phyloP scores from a whole-genome alignment of 2,888 invertebrate species.

The Clistopyga incitator region DNA sequence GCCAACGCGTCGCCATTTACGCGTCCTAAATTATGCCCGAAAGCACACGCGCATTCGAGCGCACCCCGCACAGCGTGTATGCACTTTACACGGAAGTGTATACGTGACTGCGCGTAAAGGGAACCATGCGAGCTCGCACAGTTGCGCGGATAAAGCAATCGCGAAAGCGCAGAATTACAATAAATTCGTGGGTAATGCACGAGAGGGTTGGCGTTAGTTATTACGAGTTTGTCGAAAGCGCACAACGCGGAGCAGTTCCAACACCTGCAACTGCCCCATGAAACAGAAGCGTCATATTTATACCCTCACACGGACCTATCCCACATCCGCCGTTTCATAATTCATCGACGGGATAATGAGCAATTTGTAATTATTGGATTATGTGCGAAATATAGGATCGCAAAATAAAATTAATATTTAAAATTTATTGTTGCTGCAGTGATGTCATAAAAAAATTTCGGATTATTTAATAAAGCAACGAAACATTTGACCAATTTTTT shows the following conservation, averaged over 20 bases:
- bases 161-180: slow-evolving; percentile 81
- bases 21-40: slow-evolving; percentile 75
- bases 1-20: slow-evolving; percentile 71
- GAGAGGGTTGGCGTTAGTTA: slow-evolving; percentile 78
- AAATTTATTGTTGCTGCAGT: too few species aligned
- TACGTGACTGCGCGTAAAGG: slow-evolving; percentile 66
- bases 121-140: slow-evolving; percentile 70
- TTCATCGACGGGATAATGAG: slow-evolving; percentile 66
- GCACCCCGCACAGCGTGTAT: slow-evolving; percentile 19
- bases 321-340: slow-evolving; percentile 61
- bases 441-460: too few species aligned
- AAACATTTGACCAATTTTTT: too few species aligned
- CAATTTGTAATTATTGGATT: slow-evolving; percentile 67
- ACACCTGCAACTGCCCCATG: slow-evolving; percentile 36
- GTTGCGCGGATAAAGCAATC: slow-evolving; percentile 81
- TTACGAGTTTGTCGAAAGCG: slow-evolving; percentile 77
- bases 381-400: slow-evolving; percentile 4
- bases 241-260: slow-evolving; percentile 27
- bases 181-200: slow-evolving; percentile 82
- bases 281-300: slow-evolving; percentile 26
- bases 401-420: background rate
- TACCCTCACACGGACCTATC: background rate
- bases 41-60: slow-evolving; percentile 60
- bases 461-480: too few species aligned
- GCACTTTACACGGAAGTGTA: slow-evolving; percentile 25